phyloP scores from a whole-genome alignment of 2,113 vertebrate species.

The Agelaius phoeniceus region DNA sequence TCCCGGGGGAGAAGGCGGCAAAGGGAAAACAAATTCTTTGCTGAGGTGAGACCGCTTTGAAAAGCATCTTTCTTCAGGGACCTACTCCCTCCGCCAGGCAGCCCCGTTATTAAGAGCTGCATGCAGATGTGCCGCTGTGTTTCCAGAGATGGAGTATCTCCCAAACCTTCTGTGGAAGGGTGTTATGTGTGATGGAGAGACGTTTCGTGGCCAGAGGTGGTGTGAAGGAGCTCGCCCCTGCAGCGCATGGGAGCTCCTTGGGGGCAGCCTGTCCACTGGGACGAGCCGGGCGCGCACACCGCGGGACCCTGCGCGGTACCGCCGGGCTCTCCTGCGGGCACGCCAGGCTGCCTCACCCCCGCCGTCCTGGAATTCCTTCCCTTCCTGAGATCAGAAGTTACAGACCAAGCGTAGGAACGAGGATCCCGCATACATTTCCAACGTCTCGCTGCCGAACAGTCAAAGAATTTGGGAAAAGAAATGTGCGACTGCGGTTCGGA shows the following conservation, averaged over 20 bases:
- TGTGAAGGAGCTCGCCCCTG: conserved; percentile 17
- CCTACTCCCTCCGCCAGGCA: not conserved
- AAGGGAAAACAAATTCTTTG: not conserved
- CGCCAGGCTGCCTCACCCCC: not conserved
- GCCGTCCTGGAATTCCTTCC: not conserved
- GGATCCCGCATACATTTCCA: not conserved
- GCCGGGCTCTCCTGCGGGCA: not conserved
- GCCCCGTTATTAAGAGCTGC: not conserved
- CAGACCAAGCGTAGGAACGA: not conserved
- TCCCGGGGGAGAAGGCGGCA: not conserved
- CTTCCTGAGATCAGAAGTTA: not conserved
- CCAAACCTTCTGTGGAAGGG: conserved; percentile 62
- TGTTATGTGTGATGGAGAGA: conserved; percentile 57
- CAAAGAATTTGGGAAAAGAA: not conserved
- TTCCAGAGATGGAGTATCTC: conserved; percentile 56
- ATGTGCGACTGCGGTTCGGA: not conserved
- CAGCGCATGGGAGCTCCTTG: not conserved
- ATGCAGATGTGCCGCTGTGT: conserved; percentile 65
- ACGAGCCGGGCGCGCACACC: not conserved
- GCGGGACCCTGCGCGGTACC: not conserved
- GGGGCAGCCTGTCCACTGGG: not conserved
- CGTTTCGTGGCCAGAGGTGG: conserved; percentile 47
- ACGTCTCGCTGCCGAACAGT: not conserved
- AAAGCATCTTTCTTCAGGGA: conserved; percentile 55
- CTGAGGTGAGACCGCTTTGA: conserved; percentile 28